Evolutionary conservation across 2,888 invertebrate species (phyloP), one percentile per base, ranked within the genome.

Genomic region (Lithophane ornitopus): DNA sequence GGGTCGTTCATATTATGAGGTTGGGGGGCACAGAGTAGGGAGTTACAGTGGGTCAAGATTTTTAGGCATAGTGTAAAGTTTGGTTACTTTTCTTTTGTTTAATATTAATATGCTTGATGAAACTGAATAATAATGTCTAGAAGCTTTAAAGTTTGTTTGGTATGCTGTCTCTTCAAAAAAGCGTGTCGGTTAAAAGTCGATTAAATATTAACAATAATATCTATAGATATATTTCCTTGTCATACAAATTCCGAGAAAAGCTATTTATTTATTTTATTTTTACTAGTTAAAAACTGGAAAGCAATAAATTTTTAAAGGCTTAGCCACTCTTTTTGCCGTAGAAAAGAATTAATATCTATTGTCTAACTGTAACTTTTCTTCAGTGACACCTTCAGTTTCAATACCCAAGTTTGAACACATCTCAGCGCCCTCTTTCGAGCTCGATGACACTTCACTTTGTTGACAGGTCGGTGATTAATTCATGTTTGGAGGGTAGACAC

Each of bases 361-460:
- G 11, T 22, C 9, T 9, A 28, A 65, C 66, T 44, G 28, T 16
- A 44, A 9, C 46, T 46, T 8, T 28, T 67, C 4, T 14, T 16
- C 61, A 70, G n/a, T 71, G 28, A 16, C n/a, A 19, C 19, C 12
- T 28, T 28, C n/a, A 69, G 46, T 49, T 41, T 26, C 4, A 67
- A 74, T 90, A 80, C 49, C 85, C 78, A 70, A 90, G 67, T 92
- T 54, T 75, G 92, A 88, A 90, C 92, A 74, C 85, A 61, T 41
- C 86, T 84, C 86, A 71, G 76, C 85, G 85, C 87, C 89, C 87
- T 85, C 86, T 88, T 89, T 88, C 83, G 85, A 86, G 90, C 92
- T 90, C 91, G 91, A 94, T 94, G 94, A 94, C 94, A 94, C 93
- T 94, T 92, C 93, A 93, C 92, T 93, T 93, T 92, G 93, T 90